A percentile compares a stretch with the other conserved stretches of the same genome.
These are phyloP conservation scores for Delphinapterus leucas DNA, from an alignment of 2,113 vertebrate species.

Conservation along the genomic window DNA sequence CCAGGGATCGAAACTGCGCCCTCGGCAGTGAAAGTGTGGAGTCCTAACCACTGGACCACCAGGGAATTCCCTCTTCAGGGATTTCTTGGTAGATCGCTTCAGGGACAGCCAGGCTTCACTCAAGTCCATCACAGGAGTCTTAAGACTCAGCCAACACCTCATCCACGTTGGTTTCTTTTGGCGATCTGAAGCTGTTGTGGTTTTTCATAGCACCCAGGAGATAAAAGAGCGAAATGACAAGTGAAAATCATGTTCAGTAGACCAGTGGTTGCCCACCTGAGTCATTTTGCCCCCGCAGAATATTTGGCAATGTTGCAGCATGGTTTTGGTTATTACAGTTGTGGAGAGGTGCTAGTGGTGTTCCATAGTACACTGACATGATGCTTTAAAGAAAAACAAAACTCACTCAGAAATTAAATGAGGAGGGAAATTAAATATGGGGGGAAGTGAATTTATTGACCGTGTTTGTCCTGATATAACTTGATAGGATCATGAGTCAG, in stretches of 20 bases:
- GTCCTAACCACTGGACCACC: too few relatives aligned
- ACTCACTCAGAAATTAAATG: background rate
- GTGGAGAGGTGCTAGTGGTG: background rate
- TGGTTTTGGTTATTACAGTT: background rate
- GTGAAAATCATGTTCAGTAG: background rate
- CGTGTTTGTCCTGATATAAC: background rate
- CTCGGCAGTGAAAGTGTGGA: too few relatives aligned
- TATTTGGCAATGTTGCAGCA: background rate
- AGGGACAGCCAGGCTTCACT: background rate
- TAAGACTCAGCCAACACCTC: background rate
- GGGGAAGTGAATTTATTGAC: background rate
- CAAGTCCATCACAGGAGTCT: background rate
- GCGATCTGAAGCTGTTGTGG: background rate
- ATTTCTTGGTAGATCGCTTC: background rate
- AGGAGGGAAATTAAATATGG: background rate
- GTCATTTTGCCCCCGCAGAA: background rate
- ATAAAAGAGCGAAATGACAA: background rate
- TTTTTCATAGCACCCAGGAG: background rate
- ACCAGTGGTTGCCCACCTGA: background rate
- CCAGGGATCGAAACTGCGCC: too few relatives aligned
- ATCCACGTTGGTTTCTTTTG: background rate
- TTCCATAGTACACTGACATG: background rate
- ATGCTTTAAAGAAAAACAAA: background rate
- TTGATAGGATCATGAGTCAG: background rate
- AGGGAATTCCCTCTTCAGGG: background rate